These are phyloP conservation scores for Equus przewalskii DNA, from an alignment of 2,113 vertebrate genomes.

Conservation along the genomic window DNA sequence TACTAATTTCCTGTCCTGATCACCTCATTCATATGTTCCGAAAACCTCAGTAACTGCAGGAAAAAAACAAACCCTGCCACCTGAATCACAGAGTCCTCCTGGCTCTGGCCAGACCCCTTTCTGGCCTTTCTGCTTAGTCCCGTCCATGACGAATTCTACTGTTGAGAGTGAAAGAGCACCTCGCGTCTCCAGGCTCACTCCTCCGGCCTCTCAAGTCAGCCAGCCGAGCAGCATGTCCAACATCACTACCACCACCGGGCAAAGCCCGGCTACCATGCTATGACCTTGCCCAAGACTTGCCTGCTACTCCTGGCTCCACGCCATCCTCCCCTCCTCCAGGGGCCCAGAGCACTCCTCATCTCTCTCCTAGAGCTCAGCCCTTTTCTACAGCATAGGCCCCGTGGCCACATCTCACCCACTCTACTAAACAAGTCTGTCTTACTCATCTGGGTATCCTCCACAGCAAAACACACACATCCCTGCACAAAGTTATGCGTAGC, in stretches of 20 bases:
- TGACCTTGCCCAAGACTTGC: background rate
- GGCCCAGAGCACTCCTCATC: background rate
- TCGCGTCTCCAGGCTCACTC: background rate
- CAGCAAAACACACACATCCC: background rate
- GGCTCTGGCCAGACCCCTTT: background rate
- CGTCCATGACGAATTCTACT: background rate
- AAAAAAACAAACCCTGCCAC: background rate
- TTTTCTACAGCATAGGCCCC: background rate
- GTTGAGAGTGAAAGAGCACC: accelerated
- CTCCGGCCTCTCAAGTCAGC: background rate
- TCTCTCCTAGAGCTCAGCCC: background rate
- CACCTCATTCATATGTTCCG: background rate
- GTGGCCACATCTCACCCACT: background rate
- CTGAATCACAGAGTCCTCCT: background rate
- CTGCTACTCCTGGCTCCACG: background rate
- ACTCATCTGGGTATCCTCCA: background rate
- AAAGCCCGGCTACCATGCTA: background rate
- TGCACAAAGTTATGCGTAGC: background rate
- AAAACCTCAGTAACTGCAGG: background rate
- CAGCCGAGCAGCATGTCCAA: background rate
- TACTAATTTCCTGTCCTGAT: background rate
- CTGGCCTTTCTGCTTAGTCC: background rate
- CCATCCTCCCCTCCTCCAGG: background rate
- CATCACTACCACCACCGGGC: background rate
- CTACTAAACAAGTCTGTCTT: background rate